Conservation (phyloP, 2,888 invertebrate species). For the Xestobium rufovillosum region DNA sequence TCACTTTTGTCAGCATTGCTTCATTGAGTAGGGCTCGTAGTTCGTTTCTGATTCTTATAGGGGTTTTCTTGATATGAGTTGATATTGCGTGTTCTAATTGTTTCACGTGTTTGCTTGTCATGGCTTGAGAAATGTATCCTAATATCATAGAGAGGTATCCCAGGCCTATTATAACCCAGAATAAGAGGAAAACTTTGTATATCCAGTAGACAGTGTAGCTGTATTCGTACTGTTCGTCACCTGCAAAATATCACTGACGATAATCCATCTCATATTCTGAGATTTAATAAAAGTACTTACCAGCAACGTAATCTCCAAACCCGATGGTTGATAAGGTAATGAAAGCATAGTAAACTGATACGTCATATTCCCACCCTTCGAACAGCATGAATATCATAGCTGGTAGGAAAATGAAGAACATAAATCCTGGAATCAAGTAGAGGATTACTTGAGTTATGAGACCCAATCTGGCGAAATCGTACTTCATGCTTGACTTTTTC, state of each 20-base stretch:
- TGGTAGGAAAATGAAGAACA: conserved; percentile 80
- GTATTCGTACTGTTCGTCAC: conserved; percentile 38
- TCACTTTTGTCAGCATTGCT: conserved; percentile 72
- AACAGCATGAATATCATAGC: conserved; percentile 76
- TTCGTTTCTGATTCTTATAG: conserved; percentile 60
- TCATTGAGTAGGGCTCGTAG: conserved; percentile 46
- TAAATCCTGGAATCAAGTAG: conserved; percentile 82
- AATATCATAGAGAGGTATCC: conserved; percentile 88
- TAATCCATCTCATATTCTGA: no score
- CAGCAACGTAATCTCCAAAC: conserved; percentile 89
- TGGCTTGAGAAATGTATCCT: conserved; percentile 72
- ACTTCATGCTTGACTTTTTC: conserved; percentile 60
- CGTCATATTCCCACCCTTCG: conserved; percentile 79
- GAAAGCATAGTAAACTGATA: conserved; percentile 80
- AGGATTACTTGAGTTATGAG: conserved; percentile 72
- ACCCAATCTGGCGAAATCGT: conserved; percentile 61
- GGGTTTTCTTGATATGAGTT: conserved; percentile 68
- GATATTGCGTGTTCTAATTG: conserved; percentile 70
- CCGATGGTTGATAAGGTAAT: conserved; percentile 84
- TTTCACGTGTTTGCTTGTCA: conserved; percentile 67
- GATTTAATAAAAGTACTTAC: no score
- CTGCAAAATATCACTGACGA: conserved; percentile 29
- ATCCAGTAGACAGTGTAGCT: conserved; percentile 56
- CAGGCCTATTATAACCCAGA: conserved; percentile 88
- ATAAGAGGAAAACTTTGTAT: conserved; percentile 73